phyloP scores from a whole-genome alignment of 2,113 vertebrate genomes.

The Triplophysa tibetana region DNA sequence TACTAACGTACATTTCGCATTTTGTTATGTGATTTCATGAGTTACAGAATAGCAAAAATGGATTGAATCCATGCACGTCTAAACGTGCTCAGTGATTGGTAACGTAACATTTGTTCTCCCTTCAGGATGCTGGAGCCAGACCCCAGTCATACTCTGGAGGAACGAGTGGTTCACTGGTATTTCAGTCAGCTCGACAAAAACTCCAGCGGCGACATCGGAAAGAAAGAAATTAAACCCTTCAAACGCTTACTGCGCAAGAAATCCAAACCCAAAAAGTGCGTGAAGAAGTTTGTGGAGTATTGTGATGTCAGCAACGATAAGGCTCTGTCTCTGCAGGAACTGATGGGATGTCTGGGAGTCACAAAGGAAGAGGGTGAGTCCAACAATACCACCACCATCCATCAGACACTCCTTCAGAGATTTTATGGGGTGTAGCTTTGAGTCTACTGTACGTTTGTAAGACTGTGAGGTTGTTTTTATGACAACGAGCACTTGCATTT shows the following conservation, averaged over 20 bases:
- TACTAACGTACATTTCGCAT: too few relatives aligned
- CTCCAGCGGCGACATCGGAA: constrained; percentile 90
- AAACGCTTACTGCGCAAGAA: constrained; percentile 94
- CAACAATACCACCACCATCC: too few relatives aligned
- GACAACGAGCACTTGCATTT: not conserved
- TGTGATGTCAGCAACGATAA: constrained; percentile 92
- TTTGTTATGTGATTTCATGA: too few relatives aligned
- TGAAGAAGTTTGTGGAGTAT: constrained; percentile 96
- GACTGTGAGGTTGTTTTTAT: constrained; percentile 32
- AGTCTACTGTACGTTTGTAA: not conserved
- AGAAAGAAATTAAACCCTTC: constrained; percentile 97
- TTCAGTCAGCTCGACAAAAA: constrained; percentile 95
- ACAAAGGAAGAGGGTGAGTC: constrained; percentile 83
- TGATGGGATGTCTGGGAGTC: constrained; percentile 93
- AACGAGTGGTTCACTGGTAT: constrained; percentile 96
- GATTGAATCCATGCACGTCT: not conserved
- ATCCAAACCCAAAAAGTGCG: constrained; percentile 95
- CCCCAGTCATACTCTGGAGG: constrained; percentile 94
- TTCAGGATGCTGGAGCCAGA: constrained; percentile 89
- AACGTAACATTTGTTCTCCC: constrained; percentile 1
- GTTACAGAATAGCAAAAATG: not conserved
- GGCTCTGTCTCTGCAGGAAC: constrained; percentile 87
- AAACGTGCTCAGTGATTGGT: not conserved
- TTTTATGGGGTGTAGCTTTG: too few relatives aligned
- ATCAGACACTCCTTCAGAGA: too few relatives aligned